These are phyloP conservation scores for Vanessa cardui DNA, from an alignment of 2,888 invertebrate genomes.

Conservation along the genomic window DNA sequence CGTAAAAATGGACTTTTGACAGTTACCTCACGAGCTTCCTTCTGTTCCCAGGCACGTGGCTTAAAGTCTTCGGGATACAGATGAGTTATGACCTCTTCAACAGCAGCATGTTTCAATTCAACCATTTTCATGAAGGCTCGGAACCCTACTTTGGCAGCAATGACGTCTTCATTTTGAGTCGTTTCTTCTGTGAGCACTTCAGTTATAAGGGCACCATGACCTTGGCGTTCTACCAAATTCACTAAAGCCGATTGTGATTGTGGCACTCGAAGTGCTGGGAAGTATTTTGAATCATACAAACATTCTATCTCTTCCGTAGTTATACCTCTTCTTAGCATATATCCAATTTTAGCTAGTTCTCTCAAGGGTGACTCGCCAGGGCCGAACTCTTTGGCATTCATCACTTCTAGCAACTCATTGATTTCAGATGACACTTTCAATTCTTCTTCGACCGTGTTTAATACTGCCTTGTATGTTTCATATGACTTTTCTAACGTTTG, in stretches of 20 bases:
- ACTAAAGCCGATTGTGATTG: conserved; percentile 93
- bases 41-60: conserved; percentile 90
- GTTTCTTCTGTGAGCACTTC: conserved; percentile 92
- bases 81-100: conserved; percentile 92
- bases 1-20: background rate
- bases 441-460: conserved; percentile 80
- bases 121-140: conserved; percentile 94
- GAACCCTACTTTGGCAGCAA: conserved; percentile 92
- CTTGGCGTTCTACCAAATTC: conserved; percentile 91
- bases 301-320: conserved; percentile 89
- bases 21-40: conserved; percentile 85
- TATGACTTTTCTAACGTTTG: conserved; percentile 81
- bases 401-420: conserved; percentile 87
- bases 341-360: conserved; percentile 92
- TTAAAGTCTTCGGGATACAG: conserved; percentile 93
- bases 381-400: conserved; percentile 90
- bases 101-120: conserved; percentile 89
- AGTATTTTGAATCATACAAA: conserved; percentile 89
- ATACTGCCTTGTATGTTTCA: conserved; percentile 80
- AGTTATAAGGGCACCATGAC: conserved; percentile 90
- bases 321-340: conserved; percentile 89
- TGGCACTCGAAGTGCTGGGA: conserved; percentile 90
- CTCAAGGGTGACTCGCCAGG: conserved; percentile 90
- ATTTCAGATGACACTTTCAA: conserved; percentile 87
- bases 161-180: conserved; percentile 88